Percentiles rank a stretch among this genome's conserved stretches.
phyloP scores from a whole-genome alignment of 2,888 invertebrate species.

The Apamea monoglypha region DNA sequence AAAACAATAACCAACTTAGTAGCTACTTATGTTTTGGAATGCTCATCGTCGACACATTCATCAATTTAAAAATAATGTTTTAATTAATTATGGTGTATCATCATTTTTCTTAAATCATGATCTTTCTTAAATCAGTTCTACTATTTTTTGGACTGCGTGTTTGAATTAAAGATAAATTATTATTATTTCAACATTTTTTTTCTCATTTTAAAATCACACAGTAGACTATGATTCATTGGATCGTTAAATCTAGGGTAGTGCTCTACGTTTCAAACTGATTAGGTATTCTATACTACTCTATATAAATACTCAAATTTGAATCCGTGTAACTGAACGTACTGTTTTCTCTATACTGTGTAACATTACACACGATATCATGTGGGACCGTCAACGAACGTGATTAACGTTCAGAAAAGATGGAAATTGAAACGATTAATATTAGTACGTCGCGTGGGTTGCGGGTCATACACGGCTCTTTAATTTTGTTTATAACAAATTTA shows the following conservation, averaged over 20 bases:
- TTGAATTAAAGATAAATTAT: too few species aligned
- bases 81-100: too few species aligned
- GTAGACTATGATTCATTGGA: not conserved
- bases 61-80: not conserved
- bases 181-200: not conserved
- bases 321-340: constrained; percentile 26
- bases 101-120: not conserved
- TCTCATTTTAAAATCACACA: not conserved
- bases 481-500: constrained; percentile 24
- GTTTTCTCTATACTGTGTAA: constrained; percentile 2
- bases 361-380: constrained; percentile 51
- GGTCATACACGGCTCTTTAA: constrained; percentile 28
- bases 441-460: constrained; percentile 32
- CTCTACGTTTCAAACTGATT: not conserved
- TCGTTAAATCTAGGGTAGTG: too few species aligned
- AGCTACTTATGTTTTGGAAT: not conserved
- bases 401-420: constrained; percentile 64
- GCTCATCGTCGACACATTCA: not conserved
- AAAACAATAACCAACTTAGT: not conserved
- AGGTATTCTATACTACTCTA: not conserved
- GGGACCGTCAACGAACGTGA: constrained; percentile 57
- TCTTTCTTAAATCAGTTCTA: not conserved
- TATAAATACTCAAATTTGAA: not conserved
- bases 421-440: constrained; percentile 62
- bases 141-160: too few species aligned